Percentiles rank a stretch among this genome's conserved stretches.
phyloP scores from a whole-genome alignment of 2,797 vertebrate genomes.

The Orientallactaga sibirica region DNA sequence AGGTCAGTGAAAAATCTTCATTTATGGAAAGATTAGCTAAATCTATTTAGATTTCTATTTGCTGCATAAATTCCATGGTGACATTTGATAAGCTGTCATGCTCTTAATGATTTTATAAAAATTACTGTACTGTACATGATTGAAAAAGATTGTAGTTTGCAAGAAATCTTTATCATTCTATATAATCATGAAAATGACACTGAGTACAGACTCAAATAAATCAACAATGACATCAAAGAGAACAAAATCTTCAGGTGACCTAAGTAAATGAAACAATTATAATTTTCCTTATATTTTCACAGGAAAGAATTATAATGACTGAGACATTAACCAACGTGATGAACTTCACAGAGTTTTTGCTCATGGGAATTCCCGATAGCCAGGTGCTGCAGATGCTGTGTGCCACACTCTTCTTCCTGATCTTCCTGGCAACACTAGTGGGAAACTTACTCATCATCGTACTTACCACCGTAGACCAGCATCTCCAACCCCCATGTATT shows the following conservation, averaged over 20 bases:
- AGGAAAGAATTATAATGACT: background rate
- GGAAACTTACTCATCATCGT: conserved; percentile 20
- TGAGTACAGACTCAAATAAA: background rate
- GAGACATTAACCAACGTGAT: background rate
- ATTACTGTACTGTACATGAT: background rate
- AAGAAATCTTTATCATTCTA: background rate
- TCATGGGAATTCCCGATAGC: background rate
- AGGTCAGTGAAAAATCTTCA: background rate
- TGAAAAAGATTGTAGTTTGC: background rate
- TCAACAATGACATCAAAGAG: background rate
- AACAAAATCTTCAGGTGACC: background rate
- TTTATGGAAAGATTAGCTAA: background rate
- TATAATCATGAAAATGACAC: background rate
- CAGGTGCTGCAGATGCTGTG: background rate
- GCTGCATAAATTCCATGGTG: background rate
- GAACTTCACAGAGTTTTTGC: background rate
- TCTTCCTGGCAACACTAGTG: background rate
- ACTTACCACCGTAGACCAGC: background rate
- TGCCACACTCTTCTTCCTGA: background rate
- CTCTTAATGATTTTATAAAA: background rate
- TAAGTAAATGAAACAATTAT: background rate
- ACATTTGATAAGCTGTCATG: background rate
- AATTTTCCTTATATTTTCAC: background rate
- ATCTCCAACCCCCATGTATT: conserved; percentile 19
- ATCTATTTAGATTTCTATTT: background rate